Conservation (phyloP, 2,113 vertebrate genomes). For the Cyanoderma ruficeps region DNA sequence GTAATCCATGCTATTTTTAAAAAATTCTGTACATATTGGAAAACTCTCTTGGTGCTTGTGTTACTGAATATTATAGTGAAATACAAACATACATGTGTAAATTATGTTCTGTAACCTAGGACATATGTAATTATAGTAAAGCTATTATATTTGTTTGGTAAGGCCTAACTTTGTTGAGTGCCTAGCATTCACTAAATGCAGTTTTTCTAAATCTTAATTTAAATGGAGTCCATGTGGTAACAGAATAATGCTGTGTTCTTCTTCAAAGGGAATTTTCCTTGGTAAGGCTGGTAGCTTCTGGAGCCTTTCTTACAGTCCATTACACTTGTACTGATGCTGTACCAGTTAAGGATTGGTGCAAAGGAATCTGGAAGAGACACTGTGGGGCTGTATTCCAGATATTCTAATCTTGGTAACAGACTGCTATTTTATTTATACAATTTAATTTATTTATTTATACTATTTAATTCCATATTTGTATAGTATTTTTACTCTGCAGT, state of each 20-base stretch:
- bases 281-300: neutral
- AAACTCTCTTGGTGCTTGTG: neutral
- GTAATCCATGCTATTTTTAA: neutral
- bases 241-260: neutral
- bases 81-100: neutral
- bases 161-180: neutral
- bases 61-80: neutral
- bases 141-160: neutral
- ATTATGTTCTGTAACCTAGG: neutral
- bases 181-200: neutral
- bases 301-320: neutral
- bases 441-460: neutral
- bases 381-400: neutral
- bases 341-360: neutral
- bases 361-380: neutral
- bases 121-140: neutral
- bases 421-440: neutral
- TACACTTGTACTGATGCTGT: neutral
- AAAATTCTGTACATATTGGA: neutral
- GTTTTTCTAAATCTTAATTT: constrained; percentile 8
- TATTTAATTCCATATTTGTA: neutral
- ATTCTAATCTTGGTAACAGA: neutral
- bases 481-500: neutral
- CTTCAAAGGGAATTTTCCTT: neutral
- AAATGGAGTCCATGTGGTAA: neutral